A percentile compares a stretch with the other conserved stretches of the same genome.
phyloP scores from a whole-genome alignment of 2,797 vertebrate genomes.

The Salarias fasciatus region DNA sequence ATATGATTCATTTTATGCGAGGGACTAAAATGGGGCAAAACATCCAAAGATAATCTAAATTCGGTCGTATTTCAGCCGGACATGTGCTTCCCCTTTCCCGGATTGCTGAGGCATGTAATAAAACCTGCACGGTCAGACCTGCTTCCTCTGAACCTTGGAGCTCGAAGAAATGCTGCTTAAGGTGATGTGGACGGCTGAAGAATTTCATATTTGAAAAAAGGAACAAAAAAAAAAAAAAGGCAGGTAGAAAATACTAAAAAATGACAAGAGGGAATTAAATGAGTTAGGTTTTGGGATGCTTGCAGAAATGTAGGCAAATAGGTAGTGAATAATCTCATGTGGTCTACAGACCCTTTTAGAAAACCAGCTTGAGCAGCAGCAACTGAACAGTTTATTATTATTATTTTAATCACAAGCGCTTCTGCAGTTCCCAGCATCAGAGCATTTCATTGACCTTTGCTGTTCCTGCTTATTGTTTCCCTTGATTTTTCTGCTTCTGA shows the following conservation, averaged over 20 bases:
- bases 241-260: conserved; percentile 2
- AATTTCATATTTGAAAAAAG: conserved; percentile 55
- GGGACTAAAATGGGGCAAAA: conserved; percentile 71
- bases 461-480: no score
- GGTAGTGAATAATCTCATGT: no score
- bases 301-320: no score
- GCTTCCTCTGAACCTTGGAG: conserved; percentile 75
- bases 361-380: no score
- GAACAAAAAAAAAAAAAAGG: conserved; percentile 16
- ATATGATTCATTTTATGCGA: conserved; percentile 76
- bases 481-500: no score
- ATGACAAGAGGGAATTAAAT: no score
- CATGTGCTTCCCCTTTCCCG: conserved; percentile 83
- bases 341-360: no score
- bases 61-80: conserved; percentile 78
- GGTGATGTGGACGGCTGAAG: conserved; percentile 67
- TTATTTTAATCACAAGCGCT: no score
- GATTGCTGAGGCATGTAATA: conserved; percentile 82
- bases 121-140: conserved; percentile 78
- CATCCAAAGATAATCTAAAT: conserved; percentile 80
- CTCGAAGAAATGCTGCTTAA: conserved; percentile 63
- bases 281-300: no score
- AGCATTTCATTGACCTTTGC: no score
- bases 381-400: no score
- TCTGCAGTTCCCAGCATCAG: no score